Evolutionary conservation across 1,140 invertebrate species (phyloP).

Genomic region (Metopolophium dirhodum): DNA sequence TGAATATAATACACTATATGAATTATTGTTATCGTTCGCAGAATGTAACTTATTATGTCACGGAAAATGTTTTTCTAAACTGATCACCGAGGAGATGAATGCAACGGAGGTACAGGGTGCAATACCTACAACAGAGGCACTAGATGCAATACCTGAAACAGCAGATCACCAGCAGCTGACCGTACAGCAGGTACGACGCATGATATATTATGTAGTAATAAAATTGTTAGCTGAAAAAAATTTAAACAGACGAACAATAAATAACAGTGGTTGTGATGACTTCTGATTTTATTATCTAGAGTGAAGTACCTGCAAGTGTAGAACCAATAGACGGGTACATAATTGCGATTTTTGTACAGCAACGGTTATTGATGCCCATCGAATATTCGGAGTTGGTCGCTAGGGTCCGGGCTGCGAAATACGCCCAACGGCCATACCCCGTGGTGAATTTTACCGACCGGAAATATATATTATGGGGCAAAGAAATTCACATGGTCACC

Average conservation of each 20-base stretch:
- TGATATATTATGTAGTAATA: neutral
- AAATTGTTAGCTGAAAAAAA: neutral
- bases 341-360: neutral
- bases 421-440: no score
- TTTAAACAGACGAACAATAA: neutral
- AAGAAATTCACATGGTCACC: neutral
- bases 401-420: no score
- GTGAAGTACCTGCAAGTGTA: neutral
- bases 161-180: no score
- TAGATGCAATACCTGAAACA: neutral
- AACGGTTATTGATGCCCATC: no score
- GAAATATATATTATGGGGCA: neutral
- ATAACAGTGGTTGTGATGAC: neutral
- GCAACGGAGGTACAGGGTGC: neutral
- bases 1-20: no score
- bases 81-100: neutral
- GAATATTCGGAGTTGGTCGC: no score
- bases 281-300: neutral
- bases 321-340: no score
- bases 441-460: neutral
- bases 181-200: neutral
- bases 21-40: neutral
- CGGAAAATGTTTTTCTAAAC: neutral
- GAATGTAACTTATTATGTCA: neutral
- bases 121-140: no score